Percentiles rank a stretch among this genome's conserved stretches.
phyloP scores from a whole-genome alignment of 2,888 invertebrate genomes.

The Octonoba sinensis region DNA sequence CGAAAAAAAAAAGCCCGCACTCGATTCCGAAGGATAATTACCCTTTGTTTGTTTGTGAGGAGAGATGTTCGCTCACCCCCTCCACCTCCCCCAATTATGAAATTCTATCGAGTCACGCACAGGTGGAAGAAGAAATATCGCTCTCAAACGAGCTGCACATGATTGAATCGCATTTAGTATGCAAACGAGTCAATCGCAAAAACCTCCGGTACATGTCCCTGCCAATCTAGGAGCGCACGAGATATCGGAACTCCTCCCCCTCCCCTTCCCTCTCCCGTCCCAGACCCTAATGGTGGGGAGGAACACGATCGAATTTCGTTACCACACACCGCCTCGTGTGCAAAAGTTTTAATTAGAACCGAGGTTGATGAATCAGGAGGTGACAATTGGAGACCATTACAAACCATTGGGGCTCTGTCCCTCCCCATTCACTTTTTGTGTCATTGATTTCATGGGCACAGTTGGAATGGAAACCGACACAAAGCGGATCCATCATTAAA shows the following conservation, averaged over 20 bases:
- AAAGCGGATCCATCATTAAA: too few relatives aligned
- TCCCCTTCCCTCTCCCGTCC: background rate
- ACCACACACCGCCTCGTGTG: too few relatives aligned
- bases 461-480: too few relatives aligned
- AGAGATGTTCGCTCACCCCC: conserved; percentile 6
- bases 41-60: conserved; percentile 20
- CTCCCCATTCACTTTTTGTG: too few relatives aligned
- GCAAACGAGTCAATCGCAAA: conserved; percentile 38
- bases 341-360: too few relatives aligned
- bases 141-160: conserved; percentile 22
- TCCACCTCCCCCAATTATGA: conserved; percentile 11
- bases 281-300: conserved; percentile 1
- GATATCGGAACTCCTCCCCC: background rate
- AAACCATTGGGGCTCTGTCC: too few relatives aligned
- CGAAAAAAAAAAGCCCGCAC: conserved; percentile 11
- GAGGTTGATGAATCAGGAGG: too few relatives aligned
- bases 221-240: conserved; percentile 3
- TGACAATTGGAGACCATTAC: too few relatives aligned
- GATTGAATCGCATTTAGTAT: conserved; percentile 53
- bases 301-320: too few relatives aligned
- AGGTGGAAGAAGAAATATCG: conserved; percentile 21
- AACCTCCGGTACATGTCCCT: conserved; percentile 5
- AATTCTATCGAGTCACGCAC: conserved; percentile 24
- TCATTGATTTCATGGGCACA: too few relatives aligned
- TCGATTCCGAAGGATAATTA: conserved; percentile 13